Base-by-base conservation (phyloP, 2,797 vertebrate species). In the Percopsis omiscomaycus region DNA sequence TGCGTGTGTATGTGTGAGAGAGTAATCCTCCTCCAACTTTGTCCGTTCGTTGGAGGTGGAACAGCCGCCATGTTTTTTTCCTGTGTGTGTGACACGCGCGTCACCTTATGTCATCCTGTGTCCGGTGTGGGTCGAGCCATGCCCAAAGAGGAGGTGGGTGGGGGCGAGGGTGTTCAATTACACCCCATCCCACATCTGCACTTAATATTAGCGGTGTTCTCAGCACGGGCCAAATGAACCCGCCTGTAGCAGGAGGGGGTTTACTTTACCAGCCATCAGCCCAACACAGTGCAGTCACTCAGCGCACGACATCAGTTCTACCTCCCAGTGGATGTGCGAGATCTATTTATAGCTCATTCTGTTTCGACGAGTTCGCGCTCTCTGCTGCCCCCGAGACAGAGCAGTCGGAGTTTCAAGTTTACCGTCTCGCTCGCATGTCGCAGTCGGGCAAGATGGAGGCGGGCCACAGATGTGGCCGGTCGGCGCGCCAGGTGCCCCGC, bases 271-370 rank as follows among this genome's bases (percentile, higher is more conserved):
- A 12, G 3, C 46, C 46, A 48, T 14, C 14, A 4, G 3, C 46
- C 14, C 11, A 37, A 37, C 11, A 29, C 22, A 55, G 65, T 46
- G 66, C 66, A 67, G 61, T 15, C 16, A 58, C 61, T 75, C 78
- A 27, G 29, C 14, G 16, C 15, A 12, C 37, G 22, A 22, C 80
- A 75, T 88, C 84, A 49, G 68, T 68, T 77, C 75, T 84, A 82
- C 70, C 86, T 84, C 66, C 42, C 60, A 55, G 75, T 70, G 86
- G 87, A 92, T 93, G 90, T 88, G 86, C 71, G 32, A n/a, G 71
- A 77, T 69, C 92, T 94, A 94, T 94, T 93, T 92, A 90, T 92
- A 93, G 89, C 81, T 91, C 92, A 94, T 93, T 90, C 69, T 81
- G 74, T 84, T 87, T 89, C 81, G 74, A 81, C 85, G 93, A 93